Conservation (phyloP, 2,797 vertebrate genomes). For the Eleutherodactylus coqui region DNA sequence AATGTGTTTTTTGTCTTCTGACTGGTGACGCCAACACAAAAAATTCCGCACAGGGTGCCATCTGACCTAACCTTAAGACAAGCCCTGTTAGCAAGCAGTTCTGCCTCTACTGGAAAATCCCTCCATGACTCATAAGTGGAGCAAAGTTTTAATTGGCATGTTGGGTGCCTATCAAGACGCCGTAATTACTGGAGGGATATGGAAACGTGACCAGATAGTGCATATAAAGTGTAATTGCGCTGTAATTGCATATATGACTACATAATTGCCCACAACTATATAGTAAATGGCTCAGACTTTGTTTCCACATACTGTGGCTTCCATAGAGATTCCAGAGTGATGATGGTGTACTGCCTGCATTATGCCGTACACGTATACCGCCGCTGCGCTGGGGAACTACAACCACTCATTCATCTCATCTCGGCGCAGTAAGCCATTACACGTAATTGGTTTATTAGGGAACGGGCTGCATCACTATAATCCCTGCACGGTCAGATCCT, state of each 20-base stretch:
- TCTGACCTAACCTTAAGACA: too few relatives aligned
- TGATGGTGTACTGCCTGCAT: neutral
- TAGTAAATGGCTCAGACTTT: neutral
- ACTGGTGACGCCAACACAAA: too few relatives aligned
- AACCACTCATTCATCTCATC: neutral
- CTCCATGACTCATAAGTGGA: too few relatives aligned
- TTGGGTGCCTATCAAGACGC: too few relatives aligned
- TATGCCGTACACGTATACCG: neutral
- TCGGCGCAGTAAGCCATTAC: neutral
- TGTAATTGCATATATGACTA: neutral
- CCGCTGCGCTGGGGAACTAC: neutral
- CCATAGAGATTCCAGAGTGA: neutral
- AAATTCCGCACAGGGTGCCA: too few relatives aligned
- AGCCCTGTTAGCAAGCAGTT: too few relatives aligned
- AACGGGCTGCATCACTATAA: neutral
- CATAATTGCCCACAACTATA: neutral
- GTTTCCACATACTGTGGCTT: neutral
- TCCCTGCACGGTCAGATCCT: constrained; percentile 9
- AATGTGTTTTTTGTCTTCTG: too few relatives aligned
- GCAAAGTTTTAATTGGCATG: too few relatives aligned
- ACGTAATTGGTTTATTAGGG: constrained; percentile 34
- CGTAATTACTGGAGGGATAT: too few relatives aligned
- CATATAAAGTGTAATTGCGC: neutral
- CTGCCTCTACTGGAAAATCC: too few relatives aligned
- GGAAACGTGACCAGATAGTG: neutral